A percentile compares a stretch with the other conserved stretches of the same genome.
These are phyloP conservation scores for Steinernema carpocapsae DNA, from an alignment of 2,888 invertebrate species.

Conservation along the genomic window DNA sequence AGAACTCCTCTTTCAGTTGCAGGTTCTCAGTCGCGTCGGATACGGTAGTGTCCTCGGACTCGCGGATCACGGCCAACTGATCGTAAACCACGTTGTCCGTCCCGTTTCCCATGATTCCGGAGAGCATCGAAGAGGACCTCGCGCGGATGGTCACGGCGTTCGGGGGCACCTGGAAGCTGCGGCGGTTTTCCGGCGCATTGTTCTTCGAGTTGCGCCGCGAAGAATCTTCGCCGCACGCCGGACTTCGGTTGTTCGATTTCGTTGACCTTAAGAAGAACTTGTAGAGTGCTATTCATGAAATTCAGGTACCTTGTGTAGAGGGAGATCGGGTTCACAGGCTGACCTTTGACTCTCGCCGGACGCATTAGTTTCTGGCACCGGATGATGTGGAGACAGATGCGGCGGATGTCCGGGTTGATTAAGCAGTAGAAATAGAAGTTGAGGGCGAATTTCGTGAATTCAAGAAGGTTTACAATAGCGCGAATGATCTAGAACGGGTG, in stretches of 20 bases:
- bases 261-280: conserved; percentile 31
- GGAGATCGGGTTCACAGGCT: conserved; percentile 45
- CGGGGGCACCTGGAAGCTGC: conserved; percentile 20
- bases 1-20: background rate
- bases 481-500: conserved; percentile 70
- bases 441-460: conserved; percentile 72
- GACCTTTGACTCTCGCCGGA: conserved; percentile 42
- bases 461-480: conserved; percentile 71
- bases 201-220: conserved; percentile 32
- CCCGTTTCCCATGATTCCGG: background rate
- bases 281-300: background rate
- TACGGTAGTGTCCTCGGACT: conserved; percentile 39
- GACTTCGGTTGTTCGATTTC: conserved; percentile 42
- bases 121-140: conserved; percentile 39
- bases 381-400: conserved; percentile 47
- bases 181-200: background rate
- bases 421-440: conserved; percentile 72
- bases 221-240: conserved; percentile 25
- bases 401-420: conserved; percentile 65
- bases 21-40: background rate
- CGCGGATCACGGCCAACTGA: conserved; percentile 41
- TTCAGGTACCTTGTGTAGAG: conserved; percentile 39
- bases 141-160: background rate
- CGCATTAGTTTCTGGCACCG: conserved; percentile 34
- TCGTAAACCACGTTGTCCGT: conserved; percentile 28